Base-by-base conservation (phyloP, 2,797 vertebrate species). In the Rhabdomys pumilio region DNA sequence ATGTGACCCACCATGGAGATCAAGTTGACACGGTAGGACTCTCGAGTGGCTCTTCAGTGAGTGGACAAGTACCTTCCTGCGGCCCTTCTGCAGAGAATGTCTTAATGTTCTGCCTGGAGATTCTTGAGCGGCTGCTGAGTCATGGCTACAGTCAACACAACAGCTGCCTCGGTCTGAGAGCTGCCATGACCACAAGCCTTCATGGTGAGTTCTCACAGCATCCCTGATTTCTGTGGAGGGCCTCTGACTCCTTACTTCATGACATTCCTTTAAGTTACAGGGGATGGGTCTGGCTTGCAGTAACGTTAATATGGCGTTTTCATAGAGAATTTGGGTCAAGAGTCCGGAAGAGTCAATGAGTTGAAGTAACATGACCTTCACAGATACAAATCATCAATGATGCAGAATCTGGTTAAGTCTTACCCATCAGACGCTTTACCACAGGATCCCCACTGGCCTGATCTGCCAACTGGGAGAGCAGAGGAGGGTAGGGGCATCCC, bases 401-500 rank as follows among this genome's bases (percentile, higher is more conserved):
- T 91, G 96, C 55, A 91, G 91, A 93, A 57, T 90, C 34, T 31
- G 6, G 44, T 20, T 38, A 75, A 57, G 31, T 34, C 34, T 55
- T 84, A 67, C n/a, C 82, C 26, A 22, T 26, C 59, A 88, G 34
- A 75, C 91, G 47, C 61, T 73, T 77, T 72, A n/a, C 12, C 31
- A 19, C 50, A 91, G 50, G n/a, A 38, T 34, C 14, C 29, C 20
- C 31, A 75, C 15, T 63, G 38, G 5, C 19, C 59, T 61, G 17
- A 29, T 50, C 31, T 24, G 47, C 38, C 31, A 2, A 24, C 24
- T 53, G 12, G 4, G 13, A 10, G 11, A 53, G 19, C 13, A 14
- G 82, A 13, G 61, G 61, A 67, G 15, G 82, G 59, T n/a, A 63
- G 83, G 72, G 88, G 22, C 29, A 38, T 69, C 34, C 38, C 24